These are phyloP conservation scores for Dasypolia templi DNA, from an alignment of 2,888 invertebrate species.

Conservation along the genomic window DNA sequence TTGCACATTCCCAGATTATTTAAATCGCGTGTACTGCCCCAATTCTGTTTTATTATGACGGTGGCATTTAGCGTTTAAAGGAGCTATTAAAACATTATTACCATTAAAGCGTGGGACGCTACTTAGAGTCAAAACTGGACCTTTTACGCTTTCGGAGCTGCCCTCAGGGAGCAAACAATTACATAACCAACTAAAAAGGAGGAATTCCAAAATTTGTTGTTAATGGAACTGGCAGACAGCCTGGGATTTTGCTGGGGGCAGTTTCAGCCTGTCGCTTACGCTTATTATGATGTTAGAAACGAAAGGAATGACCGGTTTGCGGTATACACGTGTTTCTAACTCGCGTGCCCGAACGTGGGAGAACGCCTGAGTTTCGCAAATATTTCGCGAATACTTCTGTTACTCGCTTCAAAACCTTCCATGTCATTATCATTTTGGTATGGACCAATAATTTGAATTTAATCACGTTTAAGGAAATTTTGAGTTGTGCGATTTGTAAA, in stretches of 20 bases:
- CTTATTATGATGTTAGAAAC: constrained; percentile 69
- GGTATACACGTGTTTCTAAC: constrained; percentile 72
- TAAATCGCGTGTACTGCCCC: constrained; percentile 33
- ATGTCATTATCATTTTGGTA: constrained; percentile 50
- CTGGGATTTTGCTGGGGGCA: constrained; percentile 81
- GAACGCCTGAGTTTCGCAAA: constrained; percentile 79
- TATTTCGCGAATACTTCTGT: constrained; percentile 64
- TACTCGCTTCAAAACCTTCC: constrained; percentile 52
- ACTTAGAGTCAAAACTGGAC: constrained; percentile 40
- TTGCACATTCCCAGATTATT: constrained; percentile 32
- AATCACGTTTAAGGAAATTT: constrained; percentile 8
- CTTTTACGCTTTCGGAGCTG: constrained; percentile 32
- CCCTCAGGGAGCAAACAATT: constrained; percentile 38
- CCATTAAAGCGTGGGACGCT: constrained; percentile 45
- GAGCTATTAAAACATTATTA: constrained; percentile 40
- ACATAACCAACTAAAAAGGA: constrained; percentile 40
- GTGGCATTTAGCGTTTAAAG: constrained; percentile 35
- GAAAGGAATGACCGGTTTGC: constrained; percentile 68
- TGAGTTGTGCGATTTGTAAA: constrained; percentile 7
- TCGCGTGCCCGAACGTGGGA: constrained; percentile 80
- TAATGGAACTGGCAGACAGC: constrained; percentile 71
- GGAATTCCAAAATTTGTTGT: constrained; percentile 52
- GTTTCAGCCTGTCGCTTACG: constrained; percentile 71
- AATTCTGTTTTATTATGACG: constrained; percentile 24
- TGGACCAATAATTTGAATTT: constrained; percentile 41